Evolutionary conservation across 2,888 invertebrate species (phyloP).

Genomic region (Drosophila kanekoi): DNA sequence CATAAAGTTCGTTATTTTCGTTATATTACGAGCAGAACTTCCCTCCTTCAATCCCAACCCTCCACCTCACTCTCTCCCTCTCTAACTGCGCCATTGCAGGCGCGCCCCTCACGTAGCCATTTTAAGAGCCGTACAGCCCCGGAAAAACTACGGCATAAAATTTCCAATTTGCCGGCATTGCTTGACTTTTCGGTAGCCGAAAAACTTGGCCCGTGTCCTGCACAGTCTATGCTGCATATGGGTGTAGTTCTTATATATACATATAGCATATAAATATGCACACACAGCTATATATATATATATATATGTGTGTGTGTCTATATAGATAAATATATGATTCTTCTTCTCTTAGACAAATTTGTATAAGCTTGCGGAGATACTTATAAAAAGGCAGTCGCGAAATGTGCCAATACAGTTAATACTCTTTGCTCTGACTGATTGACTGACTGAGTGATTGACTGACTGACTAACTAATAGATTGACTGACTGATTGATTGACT

Average conservation of each 20-base stretch:
- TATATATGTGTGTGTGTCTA: not conserved
- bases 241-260: conserved; percentile 36
- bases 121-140: conserved; percentile 54
- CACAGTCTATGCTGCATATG: conserved; percentile 53
- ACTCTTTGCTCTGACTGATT: no score
- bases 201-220: conserved; percentile 70
- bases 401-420: not conserved
- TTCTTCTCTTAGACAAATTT: conserved; percentile 1
- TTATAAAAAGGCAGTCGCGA: not conserved
- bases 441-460: no score
- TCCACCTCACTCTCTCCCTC: not conserved
- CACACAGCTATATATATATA: conserved; percentile 1
- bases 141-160: conserved; percentile 76
- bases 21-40: conserved; percentile 49
- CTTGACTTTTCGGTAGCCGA: conserved; percentile 67
- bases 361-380: not conserved
- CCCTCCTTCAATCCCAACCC: not conserved
- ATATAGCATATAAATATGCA: not conserved
- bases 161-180: conserved; percentile 75
- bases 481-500: no score
- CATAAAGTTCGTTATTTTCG: conserved; percentile 67
- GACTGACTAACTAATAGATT: no score
- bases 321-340: not conserved
- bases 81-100: not conserved
- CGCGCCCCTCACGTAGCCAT: conserved; percentile 62